Conservation (phyloP, 2,797 vertebrate genomes). For the Typhlichthys subterraneus region DNA sequence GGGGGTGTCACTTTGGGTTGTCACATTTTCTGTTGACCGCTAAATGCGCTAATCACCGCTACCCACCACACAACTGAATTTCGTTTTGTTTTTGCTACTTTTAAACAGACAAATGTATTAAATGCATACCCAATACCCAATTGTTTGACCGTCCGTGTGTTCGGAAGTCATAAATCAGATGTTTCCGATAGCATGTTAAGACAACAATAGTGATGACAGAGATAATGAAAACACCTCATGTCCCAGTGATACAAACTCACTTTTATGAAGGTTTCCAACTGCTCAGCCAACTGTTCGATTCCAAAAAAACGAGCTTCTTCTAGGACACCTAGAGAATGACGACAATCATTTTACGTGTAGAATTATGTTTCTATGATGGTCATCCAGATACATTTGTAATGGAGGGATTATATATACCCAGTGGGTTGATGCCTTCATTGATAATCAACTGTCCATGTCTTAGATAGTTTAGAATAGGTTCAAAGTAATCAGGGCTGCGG, state of each 20-base stretch:
- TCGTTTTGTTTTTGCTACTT: too few species aligned
- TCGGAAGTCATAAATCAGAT: too few species aligned
- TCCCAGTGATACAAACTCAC: slow-evolving; percentile 54
- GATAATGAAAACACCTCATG: background rate
- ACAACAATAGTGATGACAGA: too few species aligned
- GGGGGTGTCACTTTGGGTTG: too few species aligned
- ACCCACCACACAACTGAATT: too few species aligned
- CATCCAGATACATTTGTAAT: background rate
- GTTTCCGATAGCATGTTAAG: too few species aligned
- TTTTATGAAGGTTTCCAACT: slow-evolving; percentile 90
- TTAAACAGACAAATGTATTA: too few species aligned
- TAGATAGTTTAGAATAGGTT: slow-evolving; percentile 86
- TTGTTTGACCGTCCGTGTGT: too few species aligned
- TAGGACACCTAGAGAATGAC: slow-evolving; percentile 79
- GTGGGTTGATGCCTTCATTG: slow-evolving; percentile 65
- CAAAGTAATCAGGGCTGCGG: slow-evolving; percentile 89
- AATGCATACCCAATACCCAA: too few species aligned
- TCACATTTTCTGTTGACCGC: too few species aligned
- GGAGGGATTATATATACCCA: slow-evolving; percentile 35
- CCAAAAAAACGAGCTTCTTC: slow-evolving; percentile 95
- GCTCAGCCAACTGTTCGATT: slow-evolving; percentile 89
- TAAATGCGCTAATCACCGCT: too few species aligned
- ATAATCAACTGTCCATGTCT: slow-evolving; percentile 69
- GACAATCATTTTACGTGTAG: background rate
- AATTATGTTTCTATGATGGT: too few species aligned